Base-by-base conservation (phyloP, 2,797 vertebrate species). In the Eremophila alpestris region DNA sequence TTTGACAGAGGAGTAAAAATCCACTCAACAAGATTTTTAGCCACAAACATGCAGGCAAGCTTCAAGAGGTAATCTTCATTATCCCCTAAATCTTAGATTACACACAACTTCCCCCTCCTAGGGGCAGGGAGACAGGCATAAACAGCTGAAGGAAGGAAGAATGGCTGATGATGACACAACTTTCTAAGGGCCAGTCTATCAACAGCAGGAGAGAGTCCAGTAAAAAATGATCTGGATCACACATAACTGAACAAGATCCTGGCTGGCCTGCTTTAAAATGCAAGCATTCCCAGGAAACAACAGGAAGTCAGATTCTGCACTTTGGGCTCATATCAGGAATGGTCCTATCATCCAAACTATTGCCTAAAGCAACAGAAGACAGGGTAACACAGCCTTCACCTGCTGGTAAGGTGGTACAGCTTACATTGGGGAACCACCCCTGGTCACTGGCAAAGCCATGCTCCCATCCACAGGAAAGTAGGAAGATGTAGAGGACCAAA, bases 281-380 rank as follows among this genome's bases (percentile, higher is more conserved):
- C 32, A 87, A 45, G 26, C 32, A 40, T 38, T 71, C 34, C 73
- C 30, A 49, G 38, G 54, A 80, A 30, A 67, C 13, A 45, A 59
- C 0, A 18, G 0, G 0, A 74, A 89, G 38, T 6, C 2, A 1
- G 20, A 85, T 48, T 74, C 3, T 5, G 23, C 13, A 30, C 32
- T 59, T 38, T 16, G 40, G 46, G 30, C n/a, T 87, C 65, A 87
- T 65, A 82, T 48, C 7, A 77, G 48, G 17, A 85, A 60, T 2
- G 12, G 13, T 63, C 40, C 36, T 67, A 29, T 45, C 45, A 55
- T 22, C 19, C n/a, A 81, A 81, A 15, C 17, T 36, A 58, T 2
- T 83, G 55, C 41, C 43, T 38, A 70, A 52, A 67, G 45, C 43
- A 92, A 74, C 29, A 81, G 23, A 9, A 56, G 63, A 68, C 14